Percentiles rank a stretch among this genome's conserved stretches.
Evolutionary conservation across 2,113 vertebrate genomes (phyloP).

Genomic region (Entelurus aequoreus): DNA sequence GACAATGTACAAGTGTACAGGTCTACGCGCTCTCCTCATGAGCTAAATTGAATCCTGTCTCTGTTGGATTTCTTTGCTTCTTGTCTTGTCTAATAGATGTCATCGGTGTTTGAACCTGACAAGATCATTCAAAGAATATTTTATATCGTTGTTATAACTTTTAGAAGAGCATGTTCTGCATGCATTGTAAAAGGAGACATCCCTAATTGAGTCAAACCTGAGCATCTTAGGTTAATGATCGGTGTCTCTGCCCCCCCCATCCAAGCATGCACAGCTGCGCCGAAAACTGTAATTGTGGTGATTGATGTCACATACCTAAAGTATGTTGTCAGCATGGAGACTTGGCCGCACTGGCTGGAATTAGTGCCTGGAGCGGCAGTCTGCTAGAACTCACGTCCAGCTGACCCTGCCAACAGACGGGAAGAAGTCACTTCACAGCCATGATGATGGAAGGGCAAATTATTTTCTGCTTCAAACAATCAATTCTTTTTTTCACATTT

Average conservation of each 20-base stretch:
- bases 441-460: constrained; percentile 18
- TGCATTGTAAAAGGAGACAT: neutral
- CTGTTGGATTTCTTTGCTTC: no score
- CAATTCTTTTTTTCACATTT: no score
- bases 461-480: neutral
- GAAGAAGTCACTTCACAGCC: constrained; percentile 22
- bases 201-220: neutral
- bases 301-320: neutral
- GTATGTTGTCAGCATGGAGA: neutral
- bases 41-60: no score
- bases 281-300: neutral
- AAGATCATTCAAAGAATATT: no score
- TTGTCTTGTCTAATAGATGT: no score
- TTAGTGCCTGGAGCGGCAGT: neutral
- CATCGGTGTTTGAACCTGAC: no score
- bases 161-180: no score
- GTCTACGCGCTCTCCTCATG: no score
- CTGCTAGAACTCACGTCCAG: constrained; percentile 23
- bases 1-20: no score
- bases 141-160: no score
- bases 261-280: neutral
- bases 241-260: neutral
- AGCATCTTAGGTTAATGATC: neutral
- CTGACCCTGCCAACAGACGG: constrained; percentile 31
- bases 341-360: neutral